These are phyloP conservation scores for Mastigias papua DNA, from an alignment of 30 jellyfish, hydroid and myxozoan species.

Conservation along the genomic window DNA sequence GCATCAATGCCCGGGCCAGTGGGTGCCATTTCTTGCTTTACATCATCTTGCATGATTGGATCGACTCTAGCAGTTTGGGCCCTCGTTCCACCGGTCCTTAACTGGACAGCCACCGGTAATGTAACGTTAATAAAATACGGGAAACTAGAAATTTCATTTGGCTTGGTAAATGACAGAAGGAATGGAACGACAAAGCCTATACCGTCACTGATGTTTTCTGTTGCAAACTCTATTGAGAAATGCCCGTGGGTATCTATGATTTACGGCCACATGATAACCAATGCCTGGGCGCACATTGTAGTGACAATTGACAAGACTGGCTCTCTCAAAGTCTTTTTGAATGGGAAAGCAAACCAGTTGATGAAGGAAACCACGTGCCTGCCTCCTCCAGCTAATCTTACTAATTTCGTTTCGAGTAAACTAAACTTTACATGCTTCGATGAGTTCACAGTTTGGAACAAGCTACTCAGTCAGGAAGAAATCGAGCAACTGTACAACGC, in stretches of 20 bases:
- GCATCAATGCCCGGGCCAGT: not conserved
- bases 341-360: constrained; percentile 19
- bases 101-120: constrained; percentile 44
- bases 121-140: constrained; percentile 38
- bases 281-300: constrained; percentile 50
- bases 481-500: constrained; percentile 35
- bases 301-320: constrained; percentile 14
- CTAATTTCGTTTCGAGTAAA: not conserved
- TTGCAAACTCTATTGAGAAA: not conserved
- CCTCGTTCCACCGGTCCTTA: constrained; percentile 40
- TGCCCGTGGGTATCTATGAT: constrained; percentile 63
- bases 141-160: constrained; percentile 16
- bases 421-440: constrained; percentile 28
- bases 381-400: not conserved
- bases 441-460: constrained; percentile 27
- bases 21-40: constrained; percentile 4
- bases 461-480: not conserved
- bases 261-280: constrained; percentile 26
- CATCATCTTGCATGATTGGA: constrained; percentile 7
- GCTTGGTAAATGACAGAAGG: constrained; percentile 48
- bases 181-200: constrained; percentile 49
- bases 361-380: not conserved
- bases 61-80: constrained; percentile 50
- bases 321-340: constrained; percentile 11
- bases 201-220: constrained; percentile 28